Base-by-base conservation (phyloP, 2,888 invertebrate genomes). In the Cerastis rubricosa region DNA sequence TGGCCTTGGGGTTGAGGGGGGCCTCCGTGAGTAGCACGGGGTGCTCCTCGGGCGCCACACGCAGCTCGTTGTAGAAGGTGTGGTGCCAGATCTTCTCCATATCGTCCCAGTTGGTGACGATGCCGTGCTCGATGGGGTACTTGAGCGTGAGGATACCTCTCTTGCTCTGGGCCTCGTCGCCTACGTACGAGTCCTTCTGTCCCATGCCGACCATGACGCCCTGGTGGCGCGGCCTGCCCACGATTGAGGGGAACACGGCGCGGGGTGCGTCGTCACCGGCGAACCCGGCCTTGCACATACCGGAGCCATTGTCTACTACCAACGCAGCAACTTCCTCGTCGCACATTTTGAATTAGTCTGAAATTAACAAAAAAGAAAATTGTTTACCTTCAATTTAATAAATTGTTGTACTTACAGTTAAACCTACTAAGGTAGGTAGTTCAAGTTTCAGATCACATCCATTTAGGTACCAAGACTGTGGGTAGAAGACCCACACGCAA, bases 71-170 rank as follows among this genome's bases (percentile, higher is more conserved):
- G 98, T 99, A 99, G 98, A 99, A 99, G 93, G 99, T 99, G 97
- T 99, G 99, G 96, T 99, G 99, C 99, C 99, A 99, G 97, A 99
- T 99, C 97, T 99, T 99, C 97, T 99, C 99, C 99, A 99, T 99
- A 93, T 99, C 99, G 93, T 99, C 99, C 99, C 99, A 99, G 97
- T 99, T 99, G 96, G 99, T 99, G 94, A 99, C 99, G 97, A 99
- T 99, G 92, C 99, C 99, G 97, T 99, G 99, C 96, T 99, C 99
- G 95, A 99, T 99, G 92, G 99, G 99, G 97, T 99, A 99, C 95
- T 99, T 99, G 94, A 99, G 97, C 87, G 99, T 99, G 90, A 99
- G 98, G 97, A 99, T 99, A 97, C 99, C 99, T 97, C 99, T 98
- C 97, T 99, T 99, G 97, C 98, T 98, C 97, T 99, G 99, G 92